Evolutionary conservation across 2,113 vertebrate genomes (phyloP).

Genomic region (Salvelinus namaycush): DNA sequence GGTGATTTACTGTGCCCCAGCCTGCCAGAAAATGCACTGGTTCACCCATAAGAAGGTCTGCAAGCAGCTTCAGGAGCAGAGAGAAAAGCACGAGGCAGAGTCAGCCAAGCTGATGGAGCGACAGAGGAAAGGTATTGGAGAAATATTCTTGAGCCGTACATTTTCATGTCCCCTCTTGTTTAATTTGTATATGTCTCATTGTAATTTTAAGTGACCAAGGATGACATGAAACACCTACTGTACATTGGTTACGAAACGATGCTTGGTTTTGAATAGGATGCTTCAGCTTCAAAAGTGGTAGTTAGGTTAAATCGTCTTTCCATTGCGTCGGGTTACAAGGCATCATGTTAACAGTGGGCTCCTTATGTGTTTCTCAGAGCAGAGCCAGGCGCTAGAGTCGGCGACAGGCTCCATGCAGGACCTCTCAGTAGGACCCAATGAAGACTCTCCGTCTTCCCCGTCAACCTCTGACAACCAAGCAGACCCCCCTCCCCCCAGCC

Average conservation of each 20-base stretch:
- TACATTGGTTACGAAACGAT: no score
- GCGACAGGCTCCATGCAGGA: constrained; percentile 58
- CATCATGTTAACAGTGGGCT: not conserved
- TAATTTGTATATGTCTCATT: not conserved
- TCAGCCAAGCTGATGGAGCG: constrained; percentile 77
- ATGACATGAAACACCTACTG: not conserved
- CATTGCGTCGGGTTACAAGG: not conserved
- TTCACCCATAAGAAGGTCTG: constrained; percentile 96
- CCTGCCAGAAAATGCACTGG: constrained; percentile 96
- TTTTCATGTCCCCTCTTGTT: not conserved
- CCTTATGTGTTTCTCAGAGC: constrained; percentile 41
- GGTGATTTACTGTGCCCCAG: constrained; percentile 92
- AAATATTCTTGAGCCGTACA: not conserved
- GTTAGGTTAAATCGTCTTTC: not conserved
- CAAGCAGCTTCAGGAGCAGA: constrained; percentile 84
- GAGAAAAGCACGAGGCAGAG: constrained; percentile 85
- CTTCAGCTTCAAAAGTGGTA: not conserved
- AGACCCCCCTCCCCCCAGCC: constrained; percentile 21
- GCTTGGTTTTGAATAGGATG: no score
- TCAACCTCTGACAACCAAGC: constrained; percentile 23
- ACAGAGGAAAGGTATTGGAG: constrained; percentile 71
- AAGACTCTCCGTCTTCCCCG: constrained; percentile 22
- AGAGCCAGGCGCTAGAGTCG: constrained; percentile 47
- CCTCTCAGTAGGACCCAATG: constrained; percentile 52
- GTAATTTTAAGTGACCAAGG: no score